Evolutionary conservation across 2,888 invertebrate species (phyloP), one percentile per base, ranked within the genome.

Genomic region (Eurytoma adleriae): DNA sequence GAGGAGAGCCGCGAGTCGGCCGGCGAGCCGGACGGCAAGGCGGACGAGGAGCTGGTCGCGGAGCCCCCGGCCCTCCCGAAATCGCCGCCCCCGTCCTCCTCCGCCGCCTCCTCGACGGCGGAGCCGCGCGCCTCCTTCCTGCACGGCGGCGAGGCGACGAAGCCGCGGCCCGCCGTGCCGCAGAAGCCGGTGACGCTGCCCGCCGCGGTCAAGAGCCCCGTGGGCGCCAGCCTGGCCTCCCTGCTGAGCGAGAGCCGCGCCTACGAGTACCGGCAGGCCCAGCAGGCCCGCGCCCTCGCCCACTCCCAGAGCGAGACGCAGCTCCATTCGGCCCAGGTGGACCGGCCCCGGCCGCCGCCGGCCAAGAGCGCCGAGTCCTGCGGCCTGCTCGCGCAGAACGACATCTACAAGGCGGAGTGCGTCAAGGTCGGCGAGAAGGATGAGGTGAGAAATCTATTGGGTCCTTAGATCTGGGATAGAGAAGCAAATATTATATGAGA

Each of bases 21-120:
- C 12, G 96, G 96, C 12, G 96, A 96, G 86, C 96, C 96, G 0
- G 96, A 96, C 86, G 96, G 96, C n/a, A 93, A 95, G 85, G 96
- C 96, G 16, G 96, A 96, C 91, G 95, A 96, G 0, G 96, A 96
- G 86, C 94, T 95, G 61, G 91, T 92, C 1, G 92, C 92, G 30
- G 95, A 94, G 89, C 94, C 95, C 0, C 94, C 95, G 0, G 94
- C 94, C 4, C 89, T 96, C 78, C 95, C 96, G 0, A 93, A 93
- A 79, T 94, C 94, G 83, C 95, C 95, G 1, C 93, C 95, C 20
- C 95, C 95, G 18, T 89, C 93, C 84, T 91, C 87, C 7, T 12
- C 80, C 4, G 79, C 83, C 61, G n/a, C 48, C n/a, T 18, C 13
- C 27, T 18, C 68, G 82, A 13, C 89, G 83, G 94, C 86, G 89